Conservation (phyloP, 2,888 invertebrate genomes). For the Diplazon laetatorius region DNA sequence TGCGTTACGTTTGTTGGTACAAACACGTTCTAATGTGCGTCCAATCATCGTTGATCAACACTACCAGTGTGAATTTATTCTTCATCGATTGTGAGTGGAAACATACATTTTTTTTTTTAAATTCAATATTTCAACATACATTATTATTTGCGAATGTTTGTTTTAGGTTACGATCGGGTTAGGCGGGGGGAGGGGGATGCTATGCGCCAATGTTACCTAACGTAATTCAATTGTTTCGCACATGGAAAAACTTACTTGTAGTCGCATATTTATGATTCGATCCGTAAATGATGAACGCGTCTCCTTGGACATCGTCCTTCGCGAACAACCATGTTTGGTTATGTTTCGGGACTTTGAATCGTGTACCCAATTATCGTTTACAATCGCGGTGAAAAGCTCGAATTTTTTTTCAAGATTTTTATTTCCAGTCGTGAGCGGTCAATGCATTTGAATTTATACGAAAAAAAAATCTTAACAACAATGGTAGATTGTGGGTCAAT, state of each 20-base stretch:
- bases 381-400: neutral
- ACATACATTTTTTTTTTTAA: constrained; percentile 33
- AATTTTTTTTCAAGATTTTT: neutral
- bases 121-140: no score
- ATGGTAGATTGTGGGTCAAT: neutral
- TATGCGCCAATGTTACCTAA: constrained; percentile 38
- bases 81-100: constrained; percentile 59
- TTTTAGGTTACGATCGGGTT: constrained; percentile 50
- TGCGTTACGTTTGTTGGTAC: constrained; percentile 27
- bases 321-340: constrained; percentile 53
- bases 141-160: constrained; percentile 44
- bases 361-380: constrained; percentile 2
- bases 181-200: no score
- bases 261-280: constrained; percentile 10
- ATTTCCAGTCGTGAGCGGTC: neutral
- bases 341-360: constrained; percentile 45
- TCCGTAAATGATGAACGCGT: constrained; percentile 8
- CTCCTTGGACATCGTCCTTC: constrained; percentile 12
- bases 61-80: constrained; percentile 38
- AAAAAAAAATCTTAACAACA: no score
- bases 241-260: neutral
- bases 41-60: constrained; percentile 39
- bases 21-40: constrained; percentile 34
- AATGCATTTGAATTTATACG: no score
- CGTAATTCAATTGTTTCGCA: constrained; percentile 18